Evolutionary conservation across 1,140 invertebrate species (phyloP).

Genomic region (Lanistes nyassanus): DNA sequence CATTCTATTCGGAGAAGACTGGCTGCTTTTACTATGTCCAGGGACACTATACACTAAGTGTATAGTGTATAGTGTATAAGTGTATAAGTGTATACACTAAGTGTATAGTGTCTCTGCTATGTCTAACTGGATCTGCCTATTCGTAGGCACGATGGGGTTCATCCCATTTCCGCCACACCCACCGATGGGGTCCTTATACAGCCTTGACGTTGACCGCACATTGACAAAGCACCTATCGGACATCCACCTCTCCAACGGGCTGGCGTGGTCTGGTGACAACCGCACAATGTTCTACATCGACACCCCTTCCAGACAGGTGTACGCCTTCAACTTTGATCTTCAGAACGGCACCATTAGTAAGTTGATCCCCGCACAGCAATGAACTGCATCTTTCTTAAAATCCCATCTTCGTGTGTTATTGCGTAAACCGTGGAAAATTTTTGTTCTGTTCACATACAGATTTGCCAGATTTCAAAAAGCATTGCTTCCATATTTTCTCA

Average conservation of each 20-base stretch:
- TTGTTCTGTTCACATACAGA: too few species aligned
- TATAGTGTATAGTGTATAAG: too few species aligned
- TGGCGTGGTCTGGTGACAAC: constrained; percentile 79
- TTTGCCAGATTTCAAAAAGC: too few species aligned
- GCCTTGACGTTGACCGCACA: constrained; percentile 46
- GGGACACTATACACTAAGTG: too few species aligned
- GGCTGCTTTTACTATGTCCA: too few species aligned
- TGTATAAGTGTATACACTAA: too few species aligned
- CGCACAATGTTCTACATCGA: constrained; percentile 71
- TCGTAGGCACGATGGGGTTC: constrained; percentile 56
- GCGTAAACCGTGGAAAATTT: too few species aligned
- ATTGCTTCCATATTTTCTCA: too few species aligned
- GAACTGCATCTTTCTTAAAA: too few species aligned
- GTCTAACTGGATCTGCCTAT: neutral
- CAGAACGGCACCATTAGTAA: constrained; percentile 76
- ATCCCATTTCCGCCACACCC: constrained; percentile 43
- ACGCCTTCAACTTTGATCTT: constrained; percentile 80
- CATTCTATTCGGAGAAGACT: too few species aligned
- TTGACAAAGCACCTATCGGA: constrained; percentile 44
- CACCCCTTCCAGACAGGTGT: constrained; percentile 60
- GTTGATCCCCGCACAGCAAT: constrained; percentile 44
- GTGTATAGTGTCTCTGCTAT: too few species aligned
- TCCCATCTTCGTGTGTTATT: too few species aligned
- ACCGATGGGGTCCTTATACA: constrained; percentile 46
- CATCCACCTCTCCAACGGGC: constrained; percentile 80